These are phyloP conservation scores for Etheostoma perlongum DNA, from an alignment of 2,797 vertebrate genomes.

Conservation along the genomic window DNA sequence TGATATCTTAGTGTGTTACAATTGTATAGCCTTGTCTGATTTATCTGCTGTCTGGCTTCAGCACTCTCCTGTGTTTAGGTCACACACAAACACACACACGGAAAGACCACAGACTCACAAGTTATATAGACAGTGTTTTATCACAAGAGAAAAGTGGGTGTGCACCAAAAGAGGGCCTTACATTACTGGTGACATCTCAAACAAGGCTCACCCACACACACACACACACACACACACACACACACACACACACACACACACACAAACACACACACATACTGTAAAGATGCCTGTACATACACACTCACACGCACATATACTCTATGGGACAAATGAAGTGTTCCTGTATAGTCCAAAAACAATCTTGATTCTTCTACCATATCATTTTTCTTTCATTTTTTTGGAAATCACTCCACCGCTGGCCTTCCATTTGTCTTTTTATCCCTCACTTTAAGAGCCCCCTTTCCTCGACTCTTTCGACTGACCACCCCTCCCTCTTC, in stretches of 20 bases:
- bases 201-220: slow-evolving; percentile 61
- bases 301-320: not conserved
- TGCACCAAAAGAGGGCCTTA: slow-evolving; percentile 77
- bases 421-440: slow-evolving; percentile 51
- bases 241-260: slow-evolving; percentile 16
- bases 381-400: slow-evolving; percentile 48
- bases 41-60: slow-evolving; percentile 82
- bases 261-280: slow-evolving; percentile 9
- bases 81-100: slow-evolving; percentile 38
- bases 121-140: slow-evolving; percentile 78
- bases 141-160: slow-evolving; percentile 79
- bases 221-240: slow-evolving; percentile 4
- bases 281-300: slow-evolving; percentile 10
- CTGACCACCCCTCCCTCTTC: not conserved
- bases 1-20: slow-evolving; percentile 70
- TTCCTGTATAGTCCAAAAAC: slow-evolving; percentile 19
- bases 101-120: slow-evolving; percentile 48
- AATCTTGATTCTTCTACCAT: slow-evolving; percentile 32
- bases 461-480: slow-evolving; percentile 25
- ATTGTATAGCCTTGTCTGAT: slow-evolving; percentile 79
- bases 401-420: slow-evolving; percentile 33
- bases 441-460: slow-evolving; percentile 48
- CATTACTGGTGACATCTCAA: slow-evolving; percentile 81
- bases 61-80: slow-evolving; percentile 81
- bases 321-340: slow-evolving; percentile 33